These are phyloP conservation scores for Sylvia borin DNA, from an alignment of 2,797 vertebrate genomes.

Conservation along the genomic window DNA sequence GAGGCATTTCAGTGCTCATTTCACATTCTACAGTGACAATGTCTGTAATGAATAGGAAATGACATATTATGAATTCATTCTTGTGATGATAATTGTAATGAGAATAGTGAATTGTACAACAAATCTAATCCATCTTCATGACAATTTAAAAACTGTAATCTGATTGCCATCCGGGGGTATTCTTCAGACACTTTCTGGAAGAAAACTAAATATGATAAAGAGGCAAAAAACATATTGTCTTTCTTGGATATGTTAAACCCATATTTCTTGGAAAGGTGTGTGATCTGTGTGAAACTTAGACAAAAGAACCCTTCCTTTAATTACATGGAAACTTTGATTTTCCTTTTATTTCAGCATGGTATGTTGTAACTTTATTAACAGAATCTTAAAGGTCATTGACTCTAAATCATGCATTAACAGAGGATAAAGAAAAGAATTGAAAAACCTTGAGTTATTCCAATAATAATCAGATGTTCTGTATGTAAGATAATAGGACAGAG, in stretches of 20 bases:
- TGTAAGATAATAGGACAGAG: neutral
- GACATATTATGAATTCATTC: slow-evolving; percentile 62
- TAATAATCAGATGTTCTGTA: neutral
- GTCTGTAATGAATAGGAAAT: slow-evolving; percentile 66
- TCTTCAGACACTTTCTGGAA: slow-evolving; percentile 23
- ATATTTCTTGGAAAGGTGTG: neutral
- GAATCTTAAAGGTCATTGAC: neutral
- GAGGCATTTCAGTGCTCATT: slow-evolving; percentile 35
- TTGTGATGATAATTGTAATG: slow-evolving; percentile 69
- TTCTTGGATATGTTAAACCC: neutral
- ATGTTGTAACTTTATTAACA: neutral
- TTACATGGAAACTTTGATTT: neutral
- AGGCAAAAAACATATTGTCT: neutral
- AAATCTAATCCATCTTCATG: slow-evolving; percentile 65
- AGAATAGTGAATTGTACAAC: slow-evolving; percentile 62
- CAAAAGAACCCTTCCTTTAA: neutral
- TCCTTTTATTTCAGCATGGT: neutral
- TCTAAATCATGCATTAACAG: neutral
- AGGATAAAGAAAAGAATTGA: neutral
- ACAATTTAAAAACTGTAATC: slow-evolving; percentile 50
- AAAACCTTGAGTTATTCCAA: slow-evolving; percentile 2
- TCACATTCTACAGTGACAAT: slow-evolving; percentile 29
- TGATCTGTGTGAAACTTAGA: neutral
- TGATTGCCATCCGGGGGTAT: neutral
- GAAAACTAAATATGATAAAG: neutral